phyloP scores from a whole-genome alignment of 2,888 invertebrate genomes.

The Nezara viridula region DNA sequence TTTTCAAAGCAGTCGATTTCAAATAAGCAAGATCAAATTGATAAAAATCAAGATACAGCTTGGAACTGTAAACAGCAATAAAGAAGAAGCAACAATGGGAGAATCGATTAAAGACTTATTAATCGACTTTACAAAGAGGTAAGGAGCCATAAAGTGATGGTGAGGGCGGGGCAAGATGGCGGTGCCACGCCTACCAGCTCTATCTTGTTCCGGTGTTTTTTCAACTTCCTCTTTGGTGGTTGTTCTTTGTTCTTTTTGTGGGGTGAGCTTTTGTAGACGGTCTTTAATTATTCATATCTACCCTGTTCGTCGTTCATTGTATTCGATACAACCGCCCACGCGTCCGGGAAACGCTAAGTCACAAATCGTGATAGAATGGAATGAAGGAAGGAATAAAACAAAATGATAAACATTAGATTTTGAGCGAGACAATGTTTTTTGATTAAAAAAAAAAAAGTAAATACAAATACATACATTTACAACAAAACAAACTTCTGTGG shows the following conservation, averaged over 20 bases:
- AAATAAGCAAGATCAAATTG: background rate
- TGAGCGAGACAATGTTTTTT: background rate
- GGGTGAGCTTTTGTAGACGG: background rate
- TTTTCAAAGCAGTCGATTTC: too few species aligned
- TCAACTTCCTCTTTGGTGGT: background rate
- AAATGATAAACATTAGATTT: background rate
- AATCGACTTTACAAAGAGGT: constrained; percentile 26
- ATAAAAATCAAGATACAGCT: background rate
- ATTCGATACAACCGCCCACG: background rate
- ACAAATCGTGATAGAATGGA: background rate
- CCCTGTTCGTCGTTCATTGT: constrained; percentile 2
- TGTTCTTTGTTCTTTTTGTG: constrained; percentile 14
- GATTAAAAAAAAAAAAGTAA: too few species aligned
- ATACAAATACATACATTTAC: too few species aligned
- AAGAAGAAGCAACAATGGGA: constrained; percentile 5
- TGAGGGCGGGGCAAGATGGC: background rate
- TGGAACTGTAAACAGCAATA: background rate
- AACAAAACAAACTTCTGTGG: too few species aligned
- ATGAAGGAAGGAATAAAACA: background rate
- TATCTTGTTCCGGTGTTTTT: constrained; percentile 13
- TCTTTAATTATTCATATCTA: constrained; percentile 16
- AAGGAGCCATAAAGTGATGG: constrained; percentile 2
- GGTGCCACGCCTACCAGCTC: constrained; percentile 10
- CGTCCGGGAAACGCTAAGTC: background rate
- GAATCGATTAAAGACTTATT: constrained; percentile 21